Base-by-base conservation (phyloP, 2,888 invertebrate species). In the Ecliptopera silaceata region DNA sequence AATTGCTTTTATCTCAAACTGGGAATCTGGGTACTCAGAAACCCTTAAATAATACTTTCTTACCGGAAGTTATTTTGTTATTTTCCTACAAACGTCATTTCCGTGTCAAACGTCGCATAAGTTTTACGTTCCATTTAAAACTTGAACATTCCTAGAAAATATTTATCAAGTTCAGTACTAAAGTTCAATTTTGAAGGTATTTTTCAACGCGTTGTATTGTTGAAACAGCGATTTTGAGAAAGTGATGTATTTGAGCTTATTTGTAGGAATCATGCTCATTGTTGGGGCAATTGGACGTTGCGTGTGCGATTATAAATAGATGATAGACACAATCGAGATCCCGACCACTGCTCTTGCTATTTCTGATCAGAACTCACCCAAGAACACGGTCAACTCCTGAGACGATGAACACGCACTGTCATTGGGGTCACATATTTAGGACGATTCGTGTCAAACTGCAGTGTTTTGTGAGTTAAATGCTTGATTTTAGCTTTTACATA, bases 291-390 rank as follows among this genome's bases (percentile, higher is more conserved):
- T 80, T 74, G 77, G 71, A 77, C 74, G 75, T 77, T 77, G 74
- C 75, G 73, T 75, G 78, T 77, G 75, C 76, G 68, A 77, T 79
- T 85, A 86, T 79, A 84, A 88, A 87, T 84, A 81, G 77, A 80
- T 80, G 75, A 82, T 76, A 75, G 71, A 78, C 71, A 80, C 72
- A 78, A 80, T 80, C 73, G 74, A 75, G 72, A 82, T 77, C 75
- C 80, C 82, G 82, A 85, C 74, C 83, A 82, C 80, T 82, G 82
- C 80, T 86, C 76, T 74, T 79, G 81, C 83, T 88, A 87, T 87
- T 88, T 87, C 70, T 78, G 82, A 80, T 74, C 77, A 69, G 80
- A 80, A 76, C 79, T 74, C 79, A 76, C 72, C 76, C 70, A 82
- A 80, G 82, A 85, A 77, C 81, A 79, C 80, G 81, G 76, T 72